Percentiles rank a stretch among this genome's conserved stretches.
phyloP scores from a whole-genome alignment of 2,888 invertebrate species.

The Tetropium fuscum region DNA sequence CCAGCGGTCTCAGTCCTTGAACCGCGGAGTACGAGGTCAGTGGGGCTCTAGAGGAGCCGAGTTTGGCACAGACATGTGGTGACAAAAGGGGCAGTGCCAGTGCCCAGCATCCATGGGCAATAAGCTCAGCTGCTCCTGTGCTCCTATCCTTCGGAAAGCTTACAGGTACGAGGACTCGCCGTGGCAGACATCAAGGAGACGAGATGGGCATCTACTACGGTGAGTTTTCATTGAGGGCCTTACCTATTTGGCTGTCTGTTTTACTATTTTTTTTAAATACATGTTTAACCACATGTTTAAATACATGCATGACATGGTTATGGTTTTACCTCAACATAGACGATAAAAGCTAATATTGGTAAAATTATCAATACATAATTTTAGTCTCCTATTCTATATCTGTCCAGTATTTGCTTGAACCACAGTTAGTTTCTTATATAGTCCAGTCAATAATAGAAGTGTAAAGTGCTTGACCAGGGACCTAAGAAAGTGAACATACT shows the following conservation, averaged over 20 bases:
- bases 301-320: too few relatives aligned
- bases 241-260: neutral
- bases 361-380: too few relatives aligned
- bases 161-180: conserved; percentile 97
- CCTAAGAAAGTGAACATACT: too few relatives aligned
- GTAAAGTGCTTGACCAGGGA: too few relatives aligned
- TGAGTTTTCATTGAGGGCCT: conserved; percentile 59
- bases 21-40: conserved; percentile 71
- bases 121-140: conserved; percentile 97
- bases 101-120: conserved; percentile 88
- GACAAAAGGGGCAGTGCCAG: conserved; percentile 68
- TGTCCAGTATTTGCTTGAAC: too few relatives aligned
- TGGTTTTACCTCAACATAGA: too few relatives aligned
- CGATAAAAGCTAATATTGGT: too few relatives aligned
- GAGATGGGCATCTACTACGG: conserved; percentile 91
- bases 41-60: conserved; percentile 64
- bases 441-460: too few relatives aligned
- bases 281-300: too few relatives aligned
- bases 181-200: conserved; percentile 89
- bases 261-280: neutral
- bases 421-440: too few relatives aligned
- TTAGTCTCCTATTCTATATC: too few relatives aligned
- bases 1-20: conserved; percentile 82
- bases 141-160: conserved; percentile 95
- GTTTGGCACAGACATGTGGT: conserved; percentile 74